These are phyloP conservation scores for Dendroctonus valens DNA, from an alignment of 1,140 invertebrate species.

Conservation along the genomic window DNA sequence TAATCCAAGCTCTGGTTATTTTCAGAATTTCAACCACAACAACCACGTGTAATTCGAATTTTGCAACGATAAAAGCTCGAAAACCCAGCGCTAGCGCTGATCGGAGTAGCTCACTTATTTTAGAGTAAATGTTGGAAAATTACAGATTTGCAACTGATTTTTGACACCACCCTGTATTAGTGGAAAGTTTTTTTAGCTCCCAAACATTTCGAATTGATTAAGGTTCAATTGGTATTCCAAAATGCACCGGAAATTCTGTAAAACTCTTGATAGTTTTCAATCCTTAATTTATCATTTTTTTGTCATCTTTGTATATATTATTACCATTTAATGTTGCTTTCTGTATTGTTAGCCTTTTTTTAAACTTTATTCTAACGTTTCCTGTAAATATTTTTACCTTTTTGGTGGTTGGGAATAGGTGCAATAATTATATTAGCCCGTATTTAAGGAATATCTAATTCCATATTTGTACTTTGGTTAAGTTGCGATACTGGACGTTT, in stretches of 20 bases:
- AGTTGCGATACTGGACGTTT: neutral
- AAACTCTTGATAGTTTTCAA: too few relatives aligned
- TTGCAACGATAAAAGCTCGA: conserved; percentile 81
- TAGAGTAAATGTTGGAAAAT: conserved; percentile 47
- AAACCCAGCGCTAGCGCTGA: conserved; percentile 81
- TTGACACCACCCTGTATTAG: too few relatives aligned
- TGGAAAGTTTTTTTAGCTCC: too few relatives aligned
- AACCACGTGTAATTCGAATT: conserved; percentile 61
- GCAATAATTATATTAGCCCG: conserved; percentile 19
- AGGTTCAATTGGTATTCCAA: too few relatives aligned
- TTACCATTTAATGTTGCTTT: too few relatives aligned
- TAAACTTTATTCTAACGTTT: neutral
- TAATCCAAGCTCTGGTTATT: conserved; percentile 37
- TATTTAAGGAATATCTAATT: conserved; percentile 9
- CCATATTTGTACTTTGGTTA: neutral
- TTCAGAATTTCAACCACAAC: conserved; percentile 54
- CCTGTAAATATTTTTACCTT: conserved; percentile 9
- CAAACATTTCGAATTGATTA: too few relatives aligned
- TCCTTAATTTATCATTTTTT: too few relatives aligned
- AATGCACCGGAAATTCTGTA: too few relatives aligned
- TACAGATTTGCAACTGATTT: too few relatives aligned
- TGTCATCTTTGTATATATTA: too few relatives aligned
- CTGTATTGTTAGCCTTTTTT: neutral
- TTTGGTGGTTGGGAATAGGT: conserved; percentile 30
- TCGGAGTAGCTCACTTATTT: conserved; percentile 72